Evolutionary conservation across 2,113 vertebrate genomes (phyloP), one percentile per base, ranked within the genome.

Genomic region (Malurus alboscapulatus): DNA sequence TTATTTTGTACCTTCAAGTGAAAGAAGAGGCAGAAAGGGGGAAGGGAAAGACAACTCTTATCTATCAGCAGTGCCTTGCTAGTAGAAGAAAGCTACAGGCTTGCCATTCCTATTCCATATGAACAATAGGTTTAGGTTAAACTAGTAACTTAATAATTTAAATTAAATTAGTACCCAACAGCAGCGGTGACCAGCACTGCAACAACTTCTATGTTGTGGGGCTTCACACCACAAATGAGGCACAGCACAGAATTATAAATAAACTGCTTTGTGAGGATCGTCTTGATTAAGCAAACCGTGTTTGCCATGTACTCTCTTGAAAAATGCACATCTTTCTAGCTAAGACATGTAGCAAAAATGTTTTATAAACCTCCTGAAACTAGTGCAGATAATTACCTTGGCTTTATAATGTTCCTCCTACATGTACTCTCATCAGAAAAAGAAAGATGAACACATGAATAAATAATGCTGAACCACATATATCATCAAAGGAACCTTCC

Each of bases 281-380:
- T 91, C 79, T 92, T 87, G 82, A 93, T 88, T 94, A 95, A 91
- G 38, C 38, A 85, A 92, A 90, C 84, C 2, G 2, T 48, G 38
- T 79, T 67, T 84, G 75, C 54, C 67, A 74, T 30, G 69, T 58
- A 61, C 16, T 84, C 53, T 88, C 84, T 81, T 78, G 55, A 91
- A 95, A 92, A 91, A 95, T 48, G 55, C 73, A 83, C 22, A 26
- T 65, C 83, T 83, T 89, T 76, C 54, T 67, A 65, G 61, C 54
- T 92, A 38, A 38, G 38, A 38, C 38, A 38, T 38, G 38, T 38
- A 38, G 85, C 81, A 96, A 96, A 96, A 81, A 89, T 76, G 40
- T 91, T 97, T 90, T 94, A 80, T 88, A 97, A 97, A 83, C 59
- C 79, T 96, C 50, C 73, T 90, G 74, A 94, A 96, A 95, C 75